Evolutionary conservation across 2,113 vertebrate genomes (phyloP), one percentile per base, ranked within the genome.

Genomic region (Channa argus): DNA sequence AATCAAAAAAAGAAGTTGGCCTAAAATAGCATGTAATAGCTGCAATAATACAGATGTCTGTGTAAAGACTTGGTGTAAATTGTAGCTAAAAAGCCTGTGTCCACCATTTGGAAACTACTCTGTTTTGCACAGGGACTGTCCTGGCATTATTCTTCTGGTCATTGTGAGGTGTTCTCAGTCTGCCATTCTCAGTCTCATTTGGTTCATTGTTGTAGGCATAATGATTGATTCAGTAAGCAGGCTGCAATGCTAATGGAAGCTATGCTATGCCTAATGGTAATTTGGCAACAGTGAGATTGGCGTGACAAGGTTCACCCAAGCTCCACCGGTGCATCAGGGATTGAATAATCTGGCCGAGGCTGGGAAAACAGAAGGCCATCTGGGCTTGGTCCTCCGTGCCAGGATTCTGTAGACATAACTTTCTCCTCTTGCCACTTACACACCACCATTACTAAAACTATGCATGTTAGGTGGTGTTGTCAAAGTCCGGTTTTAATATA

Each of bases 281-380:
- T 64, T 76, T 84, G 77, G 63, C 55, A 76, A 63, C 50, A 14
- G 68, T n/a, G 38, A 37, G 58, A 67, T 49, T 89, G 82, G 79
- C 59, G 46, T 63, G 58, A 61, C 24, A 14, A 54, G 72, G 79
- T 59, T 71, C 79, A 59, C 62, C 72, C 51, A 77, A 62, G 65
- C 83, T 71, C 71, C 75, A 66, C 54, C 46, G 76, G 82, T 83
- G 68, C 47, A 44, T 60, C 66, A 77, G 15, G 66, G 62, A 74
- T 79, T 34, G 62, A 78, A 88, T 84, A 80, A 79, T 87, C 52
- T 87, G 75, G 73, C 63, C 38, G 12, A 68, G 62, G 70, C 73
- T 10, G 14, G 77, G 37, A 73, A 51, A 84, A 77, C 79, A 91
- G 77, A 79, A 63, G 79, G 79, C 90, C 82, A 83, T 90, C 82